Percentiles rank a stretch among this genome's conserved stretches.
phyloP scores from a whole-genome alignment of 2,888 invertebrate species.

The Cantharis lateralis region DNA sequence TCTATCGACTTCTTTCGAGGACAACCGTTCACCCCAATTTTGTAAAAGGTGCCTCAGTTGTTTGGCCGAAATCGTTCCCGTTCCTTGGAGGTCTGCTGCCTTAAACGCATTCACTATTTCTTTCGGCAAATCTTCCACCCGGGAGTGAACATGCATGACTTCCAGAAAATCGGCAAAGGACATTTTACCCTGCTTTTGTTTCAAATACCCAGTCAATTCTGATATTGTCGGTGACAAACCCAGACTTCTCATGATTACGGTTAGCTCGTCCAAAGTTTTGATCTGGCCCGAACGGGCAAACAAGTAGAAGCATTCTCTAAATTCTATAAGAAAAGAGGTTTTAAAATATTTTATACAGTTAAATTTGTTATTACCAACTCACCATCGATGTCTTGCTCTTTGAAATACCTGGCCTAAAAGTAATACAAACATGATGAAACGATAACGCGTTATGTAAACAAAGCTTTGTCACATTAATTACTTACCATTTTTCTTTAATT shows the following conservation, averaged over 20 bases:
- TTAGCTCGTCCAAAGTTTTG: conserved; percentile 85
- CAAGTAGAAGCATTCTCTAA: conserved; percentile 94
- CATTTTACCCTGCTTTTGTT: conserved; percentile 86
- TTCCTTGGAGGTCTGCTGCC: conserved; percentile 78
- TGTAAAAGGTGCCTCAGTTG: conserved; percentile 86
- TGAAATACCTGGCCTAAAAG: conserved; percentile 89
- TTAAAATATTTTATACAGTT: conserved; percentile 12
- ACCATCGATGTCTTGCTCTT: conserved; percentile 96
- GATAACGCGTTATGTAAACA: conserved; percentile 2
- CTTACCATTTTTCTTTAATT: conserved; percentile 25
- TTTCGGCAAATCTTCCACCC: conserved; percentile 79
- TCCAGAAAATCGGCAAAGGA: conserved; percentile 94
- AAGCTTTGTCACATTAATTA: conserved; percentile 1
- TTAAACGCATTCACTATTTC: conserved; percentile 90
- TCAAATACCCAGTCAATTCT: conserved; percentile 83
- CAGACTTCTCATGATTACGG: conserved; percentile 91
- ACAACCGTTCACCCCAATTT: conserved; percentile 90
- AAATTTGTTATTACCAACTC: conserved; percentile 49
- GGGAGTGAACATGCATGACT: conserved; percentile 90
- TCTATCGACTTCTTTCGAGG: conserved; percentile 78
- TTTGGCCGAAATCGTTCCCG: conserved; percentile 76
- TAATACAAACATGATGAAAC: conserved; percentile 25
- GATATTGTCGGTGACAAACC: conserved; percentile 93
- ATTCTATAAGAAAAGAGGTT: conserved; percentile 68
- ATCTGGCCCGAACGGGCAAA: conserved; percentile 91